Conservation (phyloP, 2,888 invertebrate genomes). For the Tinea pellionella region DNA sequence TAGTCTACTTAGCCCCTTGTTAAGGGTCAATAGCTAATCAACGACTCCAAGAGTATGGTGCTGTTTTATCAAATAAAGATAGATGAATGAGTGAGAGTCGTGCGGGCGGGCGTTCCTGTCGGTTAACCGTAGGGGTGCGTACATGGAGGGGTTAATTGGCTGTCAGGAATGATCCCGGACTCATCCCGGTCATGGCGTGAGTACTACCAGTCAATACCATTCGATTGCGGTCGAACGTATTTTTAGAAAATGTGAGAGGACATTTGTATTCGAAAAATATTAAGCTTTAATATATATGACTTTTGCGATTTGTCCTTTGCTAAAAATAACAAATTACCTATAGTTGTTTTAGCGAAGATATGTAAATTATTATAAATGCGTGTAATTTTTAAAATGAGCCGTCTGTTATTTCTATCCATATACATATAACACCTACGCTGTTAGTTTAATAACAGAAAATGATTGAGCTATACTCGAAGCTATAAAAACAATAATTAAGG, state of each 20-base stretch:
- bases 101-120: constrained; percentile 10
- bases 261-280: not conserved
- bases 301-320: not conserved
- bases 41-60: constrained; percentile 12
- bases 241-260: not conserved
- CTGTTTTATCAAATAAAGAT: constrained; percentile 60
- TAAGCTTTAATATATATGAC: not conserved
- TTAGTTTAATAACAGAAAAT: not conserved
- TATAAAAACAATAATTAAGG: not conserved
- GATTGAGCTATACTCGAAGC: not conserved
- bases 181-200: constrained; percentile 14
- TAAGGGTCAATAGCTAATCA: not conserved
- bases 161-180: constrained; percentile 59
- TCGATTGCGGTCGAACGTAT: not conserved
- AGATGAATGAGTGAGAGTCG: constrained; percentile 37
- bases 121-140: constrained; percentile 16
- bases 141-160: constrained; percentile 50
- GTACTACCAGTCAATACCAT: not conserved
- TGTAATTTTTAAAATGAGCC: not conserved
- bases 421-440: not conserved
- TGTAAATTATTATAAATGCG: constrained; percentile 4
- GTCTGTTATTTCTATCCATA: not conserved
- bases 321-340: not conserved
- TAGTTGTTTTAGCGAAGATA: not conserved
- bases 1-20: not conserved